Evolutionary conservation across 2,888 invertebrate genomes (phyloP).

Genomic region (Brenthis daphne): DNA sequence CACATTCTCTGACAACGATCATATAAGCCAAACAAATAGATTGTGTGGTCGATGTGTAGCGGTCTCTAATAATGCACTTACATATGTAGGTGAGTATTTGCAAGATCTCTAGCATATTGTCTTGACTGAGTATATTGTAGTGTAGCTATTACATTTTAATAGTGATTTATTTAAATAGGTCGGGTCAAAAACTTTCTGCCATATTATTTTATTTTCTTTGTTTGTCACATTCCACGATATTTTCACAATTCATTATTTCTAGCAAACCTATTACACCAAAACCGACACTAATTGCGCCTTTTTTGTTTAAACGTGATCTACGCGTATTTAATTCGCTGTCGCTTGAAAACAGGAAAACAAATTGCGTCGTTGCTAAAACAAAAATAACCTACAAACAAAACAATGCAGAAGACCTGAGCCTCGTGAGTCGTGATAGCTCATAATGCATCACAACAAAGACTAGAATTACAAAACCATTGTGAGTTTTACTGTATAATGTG

Average conservation of each 20-base stretch:
- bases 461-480: slow-evolving; percentile 2
- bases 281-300: slow-evolving; percentile 13
- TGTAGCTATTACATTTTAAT: too few relatives aligned
- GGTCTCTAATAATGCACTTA: too few relatives aligned
- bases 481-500: not conserved
- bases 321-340: slow-evolving; percentile 53
- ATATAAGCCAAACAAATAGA: too few relatives aligned
- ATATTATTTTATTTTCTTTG: too few relatives aligned
- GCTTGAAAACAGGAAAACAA: slow-evolving; percentile 51
- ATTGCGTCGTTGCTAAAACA: slow-evolving; percentile 51
- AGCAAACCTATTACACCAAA: not conserved
- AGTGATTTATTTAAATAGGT: too few relatives aligned
- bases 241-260: not conserved
- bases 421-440: slow-evolving; percentile 26
- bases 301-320: slow-evolving; percentile 22
- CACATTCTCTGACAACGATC: too few relatives aligned
- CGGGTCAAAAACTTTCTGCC: too few relatives aligned
- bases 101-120: too few relatives aligned
- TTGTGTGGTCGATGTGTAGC: too few relatives aligned
- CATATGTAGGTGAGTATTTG: too few relatives aligned
- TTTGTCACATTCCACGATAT: not conserved
- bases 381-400: slow-evolving; percentile 59
- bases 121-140: too few relatives aligned
- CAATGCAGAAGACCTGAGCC: slow-evolving; percentile 31
- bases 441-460: slow-evolving; percentile 24